Evolutionary conservation across 2,113 vertebrate species (phyloP).

Genomic region (Lasiurus borealis): DNA sequence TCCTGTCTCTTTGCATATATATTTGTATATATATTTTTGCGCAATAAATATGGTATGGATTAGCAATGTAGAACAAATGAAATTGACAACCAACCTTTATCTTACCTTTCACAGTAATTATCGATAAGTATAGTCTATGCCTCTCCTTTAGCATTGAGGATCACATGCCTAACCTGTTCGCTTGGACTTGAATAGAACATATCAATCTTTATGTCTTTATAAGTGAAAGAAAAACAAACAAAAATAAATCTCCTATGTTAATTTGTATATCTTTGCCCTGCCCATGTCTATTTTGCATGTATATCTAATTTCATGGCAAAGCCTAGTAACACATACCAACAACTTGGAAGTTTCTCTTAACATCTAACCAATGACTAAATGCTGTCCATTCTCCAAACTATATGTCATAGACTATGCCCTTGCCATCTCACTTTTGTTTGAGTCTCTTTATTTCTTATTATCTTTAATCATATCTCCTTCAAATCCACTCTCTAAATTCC

Average conservation of each 20-base stretch:
- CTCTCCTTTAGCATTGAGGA: background rate
- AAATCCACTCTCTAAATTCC: background rate
- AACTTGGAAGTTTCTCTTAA: background rate
- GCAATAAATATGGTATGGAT: background rate
- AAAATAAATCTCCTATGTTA: background rate
- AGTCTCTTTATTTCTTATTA: background rate
- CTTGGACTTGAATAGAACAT: background rate
- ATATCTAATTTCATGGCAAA: background rate
- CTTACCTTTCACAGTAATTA: background rate
- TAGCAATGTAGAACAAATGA: background rate
- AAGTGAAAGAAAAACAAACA: background rate
- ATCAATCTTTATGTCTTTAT: background rate
- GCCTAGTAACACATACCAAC: background rate
- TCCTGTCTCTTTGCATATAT: background rate
- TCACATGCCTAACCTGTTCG: background rate
- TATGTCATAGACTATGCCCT: background rate
- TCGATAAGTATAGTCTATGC: background rate
- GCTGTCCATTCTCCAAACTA: background rate
- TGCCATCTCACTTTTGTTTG: background rate
- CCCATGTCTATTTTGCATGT: background rate
- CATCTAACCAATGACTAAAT: background rate
- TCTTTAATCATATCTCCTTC: background rate
- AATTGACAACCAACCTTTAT: background rate
- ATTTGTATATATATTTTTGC: background rate
- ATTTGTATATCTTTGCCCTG: background rate